These are phyloP conservation scores for Megaceryle alcyon DNA, from an alignment of 2,797 vertebrate species.

Conservation along the genomic window DNA sequence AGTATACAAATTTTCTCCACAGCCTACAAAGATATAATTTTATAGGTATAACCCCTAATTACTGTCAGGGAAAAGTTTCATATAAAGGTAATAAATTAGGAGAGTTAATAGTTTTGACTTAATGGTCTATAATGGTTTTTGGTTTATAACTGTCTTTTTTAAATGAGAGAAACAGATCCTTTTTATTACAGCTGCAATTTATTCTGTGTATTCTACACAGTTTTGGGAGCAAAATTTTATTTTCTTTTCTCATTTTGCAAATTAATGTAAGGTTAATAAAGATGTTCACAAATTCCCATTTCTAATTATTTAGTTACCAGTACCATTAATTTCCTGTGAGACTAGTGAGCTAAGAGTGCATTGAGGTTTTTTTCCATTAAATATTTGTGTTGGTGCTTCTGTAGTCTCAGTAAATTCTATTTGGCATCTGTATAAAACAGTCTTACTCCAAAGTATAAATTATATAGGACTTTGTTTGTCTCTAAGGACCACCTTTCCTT, in stretches of 20 bases:
- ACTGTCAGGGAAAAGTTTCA: neutral
- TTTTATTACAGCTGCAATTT: slow-evolving; percentile 48
- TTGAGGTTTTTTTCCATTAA: slow-evolving; percentile 53
- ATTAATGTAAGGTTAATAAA: slow-evolving; percentile 78
- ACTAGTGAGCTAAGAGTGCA: slow-evolving; percentile 43
- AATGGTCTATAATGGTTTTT: neutral
- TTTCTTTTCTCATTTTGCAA: slow-evolving; percentile 69
- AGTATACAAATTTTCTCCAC: neutral
- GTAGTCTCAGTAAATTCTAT: slow-evolving; percentile 45
- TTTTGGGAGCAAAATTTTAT: slow-evolving; percentile 52
- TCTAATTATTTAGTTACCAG: slow-evolving; percentile 78
- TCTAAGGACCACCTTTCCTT: neutral
- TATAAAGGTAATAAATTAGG: neutral
- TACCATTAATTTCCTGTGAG: slow-evolving; percentile 73
- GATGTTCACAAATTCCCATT: slow-evolving; percentile 71
- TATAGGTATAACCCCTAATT: neutral
- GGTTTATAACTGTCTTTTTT: slow-evolving; percentile 6
- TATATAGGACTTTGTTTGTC: neutral
- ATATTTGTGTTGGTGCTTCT: slow-evolving; percentile 49
- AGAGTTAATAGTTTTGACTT: slow-evolving; percentile 18
- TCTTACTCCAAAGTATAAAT: neutral
- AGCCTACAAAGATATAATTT: neutral
- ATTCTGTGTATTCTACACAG: slow-evolving; percentile 20
- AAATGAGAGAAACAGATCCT: neutral
- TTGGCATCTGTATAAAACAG: slow-evolving; percentile 17